Evolutionary conservation across 2,888 invertebrate species (phyloP).

Genomic region (Euspilapteryx auroguttella): DNA sequence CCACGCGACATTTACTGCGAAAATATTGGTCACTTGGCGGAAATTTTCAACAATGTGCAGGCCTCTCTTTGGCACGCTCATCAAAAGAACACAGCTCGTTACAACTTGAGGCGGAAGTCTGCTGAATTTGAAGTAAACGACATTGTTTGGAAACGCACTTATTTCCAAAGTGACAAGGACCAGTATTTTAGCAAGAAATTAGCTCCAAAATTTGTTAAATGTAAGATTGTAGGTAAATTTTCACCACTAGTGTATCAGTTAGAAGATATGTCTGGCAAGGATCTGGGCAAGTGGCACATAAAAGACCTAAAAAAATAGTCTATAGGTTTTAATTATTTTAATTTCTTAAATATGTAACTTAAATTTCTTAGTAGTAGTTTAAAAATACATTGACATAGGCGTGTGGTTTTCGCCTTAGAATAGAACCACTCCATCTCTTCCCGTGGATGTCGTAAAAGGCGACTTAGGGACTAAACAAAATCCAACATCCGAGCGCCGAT

Average conservation of each 20-base stretch:
- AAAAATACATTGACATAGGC: too few relatives aligned
- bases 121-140: conserved; percentile 5
- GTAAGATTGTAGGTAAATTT: neutral
- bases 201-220: conserved; percentile 3
- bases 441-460: too few relatives aligned
- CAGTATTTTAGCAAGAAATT: conserved; percentile 2
- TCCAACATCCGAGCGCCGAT: too few relatives aligned
- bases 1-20: conserved; percentile 4
- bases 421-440: too few relatives aligned
- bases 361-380: too few relatives aligned
- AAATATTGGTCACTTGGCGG: conserved; percentile 2
- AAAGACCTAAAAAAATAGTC: conserved; percentile 2
- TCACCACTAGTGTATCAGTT: conserved; percentile 4
- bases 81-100: neutral
- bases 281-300: conserved; percentile 1
- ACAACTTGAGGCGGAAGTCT: conserved; percentile 3
- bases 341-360: too few relatives aligned
- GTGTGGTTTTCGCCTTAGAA: too few relatives aligned
- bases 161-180: conserved; percentile 4
- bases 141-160: conserved; percentile 3
- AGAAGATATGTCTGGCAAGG: neutral
- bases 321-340: too few relatives aligned
- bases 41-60: conserved; percentile 2
- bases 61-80: conserved; percentile 2
- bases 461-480: too few relatives aligned